Evolutionary conservation across 2,113 vertebrate genomes (phyloP).

Genomic region (Vicugna pacos): DNA sequence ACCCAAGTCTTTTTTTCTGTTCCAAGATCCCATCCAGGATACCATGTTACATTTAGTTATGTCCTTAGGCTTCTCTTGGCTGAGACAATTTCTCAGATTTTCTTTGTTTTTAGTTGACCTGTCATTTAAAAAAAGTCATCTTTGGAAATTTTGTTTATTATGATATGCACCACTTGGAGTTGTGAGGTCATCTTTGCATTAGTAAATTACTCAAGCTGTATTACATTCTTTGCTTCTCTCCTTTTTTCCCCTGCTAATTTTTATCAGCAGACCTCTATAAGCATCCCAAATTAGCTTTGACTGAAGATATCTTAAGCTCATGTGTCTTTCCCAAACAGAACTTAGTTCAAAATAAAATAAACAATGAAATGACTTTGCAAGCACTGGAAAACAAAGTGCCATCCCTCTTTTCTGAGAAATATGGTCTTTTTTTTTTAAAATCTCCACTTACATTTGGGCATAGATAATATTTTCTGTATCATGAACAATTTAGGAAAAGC

Average conservation of each 20-base stretch:
- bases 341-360: constrained; percentile 47
- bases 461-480: background rate
- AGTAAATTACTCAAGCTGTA: constrained; percentile 2
- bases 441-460: background rate
- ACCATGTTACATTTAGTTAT: background rate
- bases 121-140: background rate
- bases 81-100: background rate
- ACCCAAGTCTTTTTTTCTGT: background rate
- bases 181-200: constrained; percentile 4
- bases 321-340: constrained; percentile 7
- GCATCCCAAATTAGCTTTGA: background rate
- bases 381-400: constrained; percentile 22
- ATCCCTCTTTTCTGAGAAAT: background rate
- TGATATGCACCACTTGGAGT: background rate
- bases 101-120: constrained; percentile 32
- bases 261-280: background rate
- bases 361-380: constrained; percentile 23
- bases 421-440: background rate
- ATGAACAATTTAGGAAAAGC: background rate
- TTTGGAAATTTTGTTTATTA: constrained; percentile 22
- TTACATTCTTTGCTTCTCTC: background rate
- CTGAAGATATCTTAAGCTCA: constrained; percentile 53
- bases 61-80: background rate
- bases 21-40: background rate
- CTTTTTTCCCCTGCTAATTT: background rate